These are phyloP conservation scores for Leptothorax acervorum DNA, from an alignment of 2,888 invertebrate genomes.

Conservation along the genomic window DNA sequence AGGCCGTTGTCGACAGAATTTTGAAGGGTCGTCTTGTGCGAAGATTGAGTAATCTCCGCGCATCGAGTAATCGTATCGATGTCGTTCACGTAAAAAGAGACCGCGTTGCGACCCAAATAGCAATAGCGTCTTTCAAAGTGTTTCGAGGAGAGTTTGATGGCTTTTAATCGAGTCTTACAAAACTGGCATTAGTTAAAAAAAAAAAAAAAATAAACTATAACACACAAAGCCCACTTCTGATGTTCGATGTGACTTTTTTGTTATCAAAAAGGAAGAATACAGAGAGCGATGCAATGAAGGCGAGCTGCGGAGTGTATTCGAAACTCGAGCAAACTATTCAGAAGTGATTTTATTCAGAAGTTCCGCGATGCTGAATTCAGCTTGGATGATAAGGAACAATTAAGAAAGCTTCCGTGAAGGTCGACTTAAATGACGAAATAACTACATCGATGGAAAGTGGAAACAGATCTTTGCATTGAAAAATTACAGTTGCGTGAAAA, in stretches of 20 bases:
- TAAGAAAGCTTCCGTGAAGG: conserved; percentile 28
- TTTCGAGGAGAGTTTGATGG: not conserved
- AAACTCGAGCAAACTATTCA: conserved; percentile 43
- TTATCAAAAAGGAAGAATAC: not conserved
- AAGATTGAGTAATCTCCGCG: conserved; percentile 24
- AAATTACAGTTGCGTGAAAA: not conserved
- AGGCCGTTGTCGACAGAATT: conserved; percentile 62
- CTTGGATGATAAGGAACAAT: conserved; percentile 15
- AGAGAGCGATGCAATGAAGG: conserved; percentile 11
- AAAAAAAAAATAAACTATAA: conserved; percentile 41
- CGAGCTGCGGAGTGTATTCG: conserved; percentile 14
- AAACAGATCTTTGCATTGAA: not conserved
- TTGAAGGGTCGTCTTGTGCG: conserved; percentile 66
- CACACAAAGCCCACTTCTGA: conserved; percentile 52
- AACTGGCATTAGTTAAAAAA: conserved; percentile 23
- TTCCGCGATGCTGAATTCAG: conserved; percentile 28
- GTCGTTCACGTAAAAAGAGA: conserved; percentile 15
- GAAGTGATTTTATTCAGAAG: conserved; percentile 45
- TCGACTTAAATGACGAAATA: conserved; percentile 31
- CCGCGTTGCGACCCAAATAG: conserved; percentile 10
- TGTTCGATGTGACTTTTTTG: conserved; percentile 1
- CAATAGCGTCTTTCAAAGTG: not conserved
- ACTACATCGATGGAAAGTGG: not conserved
- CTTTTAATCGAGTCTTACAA: conserved; percentile 21
- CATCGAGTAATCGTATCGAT: conserved; percentile 30